Evolutionary conservation across 2,113 vertebrate species (phyloP).

Genomic region (Equus quagga): DNA sequence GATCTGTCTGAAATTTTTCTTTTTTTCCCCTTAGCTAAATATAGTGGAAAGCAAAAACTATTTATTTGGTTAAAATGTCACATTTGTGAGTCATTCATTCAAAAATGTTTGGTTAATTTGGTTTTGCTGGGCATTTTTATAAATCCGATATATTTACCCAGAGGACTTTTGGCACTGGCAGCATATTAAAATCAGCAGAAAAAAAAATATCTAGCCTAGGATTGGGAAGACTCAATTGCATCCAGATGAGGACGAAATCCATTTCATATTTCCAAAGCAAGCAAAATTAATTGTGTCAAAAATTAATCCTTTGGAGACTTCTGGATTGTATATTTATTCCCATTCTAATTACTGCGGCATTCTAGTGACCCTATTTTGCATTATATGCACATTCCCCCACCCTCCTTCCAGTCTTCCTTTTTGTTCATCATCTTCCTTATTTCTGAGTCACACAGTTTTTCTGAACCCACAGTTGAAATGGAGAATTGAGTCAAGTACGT

Average conservation of each 20-base stretch:
- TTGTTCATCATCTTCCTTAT: not conserved
- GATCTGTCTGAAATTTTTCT: constrained; percentile 13
- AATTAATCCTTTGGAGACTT: constrained; percentile 73
- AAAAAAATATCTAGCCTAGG: constrained; percentile 54
- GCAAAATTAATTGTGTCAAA: constrained; percentile 79
- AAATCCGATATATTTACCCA: constrained; percentile 76
- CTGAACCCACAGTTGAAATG: not conserved
- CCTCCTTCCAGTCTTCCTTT: not conserved
- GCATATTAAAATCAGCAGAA: constrained; percentile 70
- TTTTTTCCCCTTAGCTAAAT: constrained; percentile 53
- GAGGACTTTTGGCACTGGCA: constrained; percentile 73
- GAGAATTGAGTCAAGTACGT: not conserved
- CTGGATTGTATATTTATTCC: constrained; percentile 67
- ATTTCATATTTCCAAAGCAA: constrained; percentile 74
- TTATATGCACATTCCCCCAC: not conserved
- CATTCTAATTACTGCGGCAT: constrained; percentile 59
- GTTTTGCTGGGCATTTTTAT: constrained; percentile 75
- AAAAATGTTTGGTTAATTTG: constrained; percentile 67
- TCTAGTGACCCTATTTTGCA: constrained; percentile 50
- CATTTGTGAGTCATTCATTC: constrained; percentile 67
- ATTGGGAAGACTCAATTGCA: constrained; percentile 71
- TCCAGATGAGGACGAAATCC: constrained; percentile 77
- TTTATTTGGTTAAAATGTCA: constrained; percentile 71
- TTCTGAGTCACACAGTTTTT: constrained; percentile 36
- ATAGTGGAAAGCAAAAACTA: constrained; percentile 65